A percentile compares a stretch with the other conserved stretches of the same genome.
phyloP scores from a whole-genome alignment of 1,140 invertebrate species.

The Cryptotermes secundus region DNA sequence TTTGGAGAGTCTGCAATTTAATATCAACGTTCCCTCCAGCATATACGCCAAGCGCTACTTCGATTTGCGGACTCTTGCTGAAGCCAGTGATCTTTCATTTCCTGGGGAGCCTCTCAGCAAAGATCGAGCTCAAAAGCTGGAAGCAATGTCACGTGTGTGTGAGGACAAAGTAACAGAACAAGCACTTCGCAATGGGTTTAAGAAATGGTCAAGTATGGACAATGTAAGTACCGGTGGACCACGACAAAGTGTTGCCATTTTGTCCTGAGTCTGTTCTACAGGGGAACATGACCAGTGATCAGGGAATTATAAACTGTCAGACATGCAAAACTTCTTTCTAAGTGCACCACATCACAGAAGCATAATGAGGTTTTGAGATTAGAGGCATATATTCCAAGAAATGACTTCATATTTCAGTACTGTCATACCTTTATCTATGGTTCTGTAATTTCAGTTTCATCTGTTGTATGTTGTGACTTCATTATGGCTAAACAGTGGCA shows the following conservation, averaged over 20 bases:
- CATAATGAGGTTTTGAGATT: neutral
- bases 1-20: constrained; percentile 98
- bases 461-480: neutral
- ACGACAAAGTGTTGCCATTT: constrained; percentile 82
- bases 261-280: constrained; percentile 62
- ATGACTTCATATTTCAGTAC: neutral
- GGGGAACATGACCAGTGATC: neutral
- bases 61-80: constrained; percentile 93
- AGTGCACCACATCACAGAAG: neutral
- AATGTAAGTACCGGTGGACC: constrained; percentile 70
- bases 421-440: neutral
- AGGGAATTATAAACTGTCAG: neutral
- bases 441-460: neutral
- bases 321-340: neutral
- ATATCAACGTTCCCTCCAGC: constrained; percentile 99
- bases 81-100: constrained; percentile 95
- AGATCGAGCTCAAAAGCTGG: constrained; percentile 91
- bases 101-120: constrained; percentile 94
- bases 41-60: constrained; percentile 99
- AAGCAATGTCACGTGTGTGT: constrained; percentile 94
- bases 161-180: constrained; percentile 85
- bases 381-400: neutral
- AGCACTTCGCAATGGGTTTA: constrained; percentile 76
- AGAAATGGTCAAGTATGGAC: constrained; percentile 91
- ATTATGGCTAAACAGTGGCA: neutral